A percentile compares a stretch with the other conserved stretches of the same genome.
Conservation (phyloP, 92 coral and sea anemone genomes). For the Palythoa caribaeorum region DNA sequence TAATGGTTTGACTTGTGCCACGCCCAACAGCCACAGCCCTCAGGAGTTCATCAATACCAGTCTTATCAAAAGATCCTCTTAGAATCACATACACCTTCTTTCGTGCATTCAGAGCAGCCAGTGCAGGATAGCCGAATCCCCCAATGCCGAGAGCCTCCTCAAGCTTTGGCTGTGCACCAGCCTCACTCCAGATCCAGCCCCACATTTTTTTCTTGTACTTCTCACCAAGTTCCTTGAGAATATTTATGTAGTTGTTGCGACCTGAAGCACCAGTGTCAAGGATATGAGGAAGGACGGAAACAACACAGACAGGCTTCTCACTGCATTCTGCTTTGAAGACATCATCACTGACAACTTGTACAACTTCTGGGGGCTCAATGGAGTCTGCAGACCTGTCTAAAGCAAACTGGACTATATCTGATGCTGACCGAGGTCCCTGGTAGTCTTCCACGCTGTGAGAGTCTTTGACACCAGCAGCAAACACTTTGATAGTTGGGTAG, state of each 20-base stretch:
- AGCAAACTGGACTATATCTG: slow-evolving; percentile 92
- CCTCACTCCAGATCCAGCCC: slow-evolving; percentile 99
- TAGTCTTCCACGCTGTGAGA: slow-evolving; percentile 82
- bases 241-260: slow-evolving; percentile 77
- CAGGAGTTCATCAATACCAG: slow-evolving; percentile 94
- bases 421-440: slow-evolving; percentile 87
- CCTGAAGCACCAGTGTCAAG: slow-evolving; percentile 95
- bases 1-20: slow-evolving; percentile 88
- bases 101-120: slow-evolving; percentile 90
- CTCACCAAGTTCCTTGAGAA: slow-evolving; percentile 92
- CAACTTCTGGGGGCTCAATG: slow-evolving; percentile 87
- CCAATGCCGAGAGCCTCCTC: slow-evolving; percentile 94
- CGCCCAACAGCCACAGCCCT: slow-evolving; percentile 96
- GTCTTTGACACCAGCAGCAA: slow-evolving; percentile 88
- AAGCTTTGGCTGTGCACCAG: slow-evolving; percentile 91
- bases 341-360: slow-evolving; percentile 66
- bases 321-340: slow-evolving; percentile 78
- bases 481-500: slow-evolving; percentile 94
- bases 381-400: slow-evolving; percentile 84
- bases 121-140: slow-evolving; percentile 97
- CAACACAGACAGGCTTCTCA: slow-evolving; percentile 89
- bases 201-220: slow-evolving; percentile 91
- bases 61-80: slow-evolving; percentile 88
- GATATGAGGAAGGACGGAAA: slow-evolving; percentile 91
- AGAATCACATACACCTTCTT: slow-evolving; percentile 86